Percentiles rank a stretch among this genome's conserved stretches.
Conservation (phyloP, 2,113 vertebrate species). For the Erinaceus europaeus region DNA sequence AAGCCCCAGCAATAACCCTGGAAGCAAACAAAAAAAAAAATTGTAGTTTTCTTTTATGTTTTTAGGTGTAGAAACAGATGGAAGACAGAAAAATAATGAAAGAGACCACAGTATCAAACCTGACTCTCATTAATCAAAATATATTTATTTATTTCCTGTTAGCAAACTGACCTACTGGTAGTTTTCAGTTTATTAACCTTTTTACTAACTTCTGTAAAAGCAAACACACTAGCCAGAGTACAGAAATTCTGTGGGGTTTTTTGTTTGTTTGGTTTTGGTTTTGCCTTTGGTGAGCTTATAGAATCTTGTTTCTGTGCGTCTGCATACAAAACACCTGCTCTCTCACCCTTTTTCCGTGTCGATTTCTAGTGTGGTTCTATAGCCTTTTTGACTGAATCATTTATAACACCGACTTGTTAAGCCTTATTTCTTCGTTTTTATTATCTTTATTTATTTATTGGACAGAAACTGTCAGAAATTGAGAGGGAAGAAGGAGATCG, state of each 20-base stretch:
- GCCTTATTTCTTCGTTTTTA: conserved; percentile 20
- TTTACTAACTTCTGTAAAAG: background rate
- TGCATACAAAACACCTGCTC: background rate
- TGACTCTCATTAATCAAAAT: conserved; percentile 14
- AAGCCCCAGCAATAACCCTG: no score
- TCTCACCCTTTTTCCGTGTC: background rate
- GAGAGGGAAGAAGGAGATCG: no score
- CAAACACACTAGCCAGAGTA: background rate
- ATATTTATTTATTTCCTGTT: background rate
- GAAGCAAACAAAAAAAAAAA: no score
- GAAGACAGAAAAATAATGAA: no score
- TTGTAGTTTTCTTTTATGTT: no score
- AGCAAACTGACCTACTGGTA: background rate
- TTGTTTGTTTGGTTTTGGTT: background rate
- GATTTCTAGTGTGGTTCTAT: background rate
- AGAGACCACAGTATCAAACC: background rate
- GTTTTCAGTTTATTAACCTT: background rate
- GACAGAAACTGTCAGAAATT: no score
- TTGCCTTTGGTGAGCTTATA: background rate
- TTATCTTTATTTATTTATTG: no score
- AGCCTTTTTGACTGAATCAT: conserved; percentile 8
- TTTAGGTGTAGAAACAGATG: no score
- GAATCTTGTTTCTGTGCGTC: background rate
- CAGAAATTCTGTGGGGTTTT: background rate
- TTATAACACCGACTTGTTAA: background rate